A percentile compares a stretch with the other conserved stretches of the same genome.
phyloP scores from a whole-genome alignment of 1,140 invertebrate genomes.

The Caenorhabditis inopinata region DNA sequence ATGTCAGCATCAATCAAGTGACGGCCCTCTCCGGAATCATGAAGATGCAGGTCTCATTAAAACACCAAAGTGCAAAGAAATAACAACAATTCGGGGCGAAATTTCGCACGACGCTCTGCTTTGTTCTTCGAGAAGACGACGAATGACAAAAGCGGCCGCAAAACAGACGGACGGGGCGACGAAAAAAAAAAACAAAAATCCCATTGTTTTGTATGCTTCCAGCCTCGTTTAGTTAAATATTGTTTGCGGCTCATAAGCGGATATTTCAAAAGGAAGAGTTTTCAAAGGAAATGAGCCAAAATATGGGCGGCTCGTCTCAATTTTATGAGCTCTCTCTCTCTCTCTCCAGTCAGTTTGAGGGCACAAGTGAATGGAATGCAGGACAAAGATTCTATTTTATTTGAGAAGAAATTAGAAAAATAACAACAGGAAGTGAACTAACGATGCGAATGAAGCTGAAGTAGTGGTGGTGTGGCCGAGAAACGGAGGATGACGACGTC shows the following conservation, averaged over 20 bases:
- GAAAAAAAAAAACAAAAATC: background rate
- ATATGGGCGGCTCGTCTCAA: background rate
- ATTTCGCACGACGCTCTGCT: too few species aligned
- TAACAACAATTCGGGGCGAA: too few species aligned
- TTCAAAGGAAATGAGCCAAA: too few species aligned
- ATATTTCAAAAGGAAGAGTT: background rate
- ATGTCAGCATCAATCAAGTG: background rate
- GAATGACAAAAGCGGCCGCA: too few species aligned
- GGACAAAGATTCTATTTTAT: too few species aligned
- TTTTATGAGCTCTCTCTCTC: background rate
- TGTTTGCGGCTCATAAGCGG: background rate
- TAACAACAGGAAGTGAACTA: background rate
- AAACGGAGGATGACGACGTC: background rate
- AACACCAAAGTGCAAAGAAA: too few species aligned
- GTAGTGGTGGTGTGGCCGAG: too few species aligned
- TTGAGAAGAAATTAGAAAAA: slow-evolving; percentile 3
- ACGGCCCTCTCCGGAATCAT: too few species aligned
- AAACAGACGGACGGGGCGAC: background rate
- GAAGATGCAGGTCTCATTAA: too few species aligned
- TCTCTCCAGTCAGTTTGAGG: background rate
- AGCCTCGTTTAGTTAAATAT: too few species aligned
- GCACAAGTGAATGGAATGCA: background rate
- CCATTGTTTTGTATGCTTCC: background rate
- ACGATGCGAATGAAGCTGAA: background rate
- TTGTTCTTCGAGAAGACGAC: too few species aligned